phyloP scores from a whole-genome alignment of 2,797 vertebrate species.

The Myoxocephalus aenaeus region DNA sequence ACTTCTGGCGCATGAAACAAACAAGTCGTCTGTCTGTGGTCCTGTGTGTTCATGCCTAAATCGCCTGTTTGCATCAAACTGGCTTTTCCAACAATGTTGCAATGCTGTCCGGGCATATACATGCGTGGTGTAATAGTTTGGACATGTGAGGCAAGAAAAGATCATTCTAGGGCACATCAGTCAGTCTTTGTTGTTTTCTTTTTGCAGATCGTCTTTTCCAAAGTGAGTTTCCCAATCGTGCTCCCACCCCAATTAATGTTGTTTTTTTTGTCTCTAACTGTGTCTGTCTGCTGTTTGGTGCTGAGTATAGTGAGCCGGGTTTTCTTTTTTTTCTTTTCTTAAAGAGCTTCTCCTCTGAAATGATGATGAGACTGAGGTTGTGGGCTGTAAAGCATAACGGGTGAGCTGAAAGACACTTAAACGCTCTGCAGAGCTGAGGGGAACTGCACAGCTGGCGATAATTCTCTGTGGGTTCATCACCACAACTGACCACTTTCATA shows the following conservation, averaged over 20 bases:
- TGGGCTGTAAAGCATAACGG: not conserved
- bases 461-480: not conserved
- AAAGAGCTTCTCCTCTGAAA: not conserved
- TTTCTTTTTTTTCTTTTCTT: not conserved
- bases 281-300: not conserved
- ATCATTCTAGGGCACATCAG: not conserved
- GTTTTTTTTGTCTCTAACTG: not conserved
- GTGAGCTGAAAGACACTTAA: not conserved
- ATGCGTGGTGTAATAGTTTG: not conserved
- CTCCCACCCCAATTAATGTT: not conserved
- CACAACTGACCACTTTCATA: not conserved
- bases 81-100: constrained; percentile 5
- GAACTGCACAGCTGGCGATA: not conserved
- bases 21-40: not conserved
- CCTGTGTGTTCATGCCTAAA: not conserved
- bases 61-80: constrained; percentile 10
- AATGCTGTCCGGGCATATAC: not conserved
- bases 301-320: not conserved
- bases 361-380: not conserved
- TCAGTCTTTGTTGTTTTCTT: not conserved
- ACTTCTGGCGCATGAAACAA: not conserved
- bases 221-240: not conserved
- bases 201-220: not conserved
- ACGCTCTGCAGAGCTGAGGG: not conserved
- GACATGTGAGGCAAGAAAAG: not conserved